Base-by-base conservation (phyloP, 1,140 invertebrate genomes). In the Cephus cinctus region DNA sequence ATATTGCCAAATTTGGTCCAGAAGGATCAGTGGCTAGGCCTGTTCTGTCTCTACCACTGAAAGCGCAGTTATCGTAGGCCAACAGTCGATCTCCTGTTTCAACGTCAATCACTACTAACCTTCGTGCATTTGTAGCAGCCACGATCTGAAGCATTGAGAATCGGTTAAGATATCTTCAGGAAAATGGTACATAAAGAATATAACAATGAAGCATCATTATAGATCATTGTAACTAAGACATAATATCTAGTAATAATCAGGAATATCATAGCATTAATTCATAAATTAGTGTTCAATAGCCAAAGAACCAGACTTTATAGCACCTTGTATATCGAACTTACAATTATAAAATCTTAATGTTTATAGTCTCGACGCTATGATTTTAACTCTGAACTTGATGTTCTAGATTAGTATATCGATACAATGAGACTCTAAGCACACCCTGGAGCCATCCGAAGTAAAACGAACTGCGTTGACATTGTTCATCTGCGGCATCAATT, bases 61-160 rank as follows among this genome's bases (percentile, higher is more conserved):
- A 79, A 31, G 75, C 74, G 64, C 77, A 80, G 49, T 79, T 79
- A 41, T 80, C 77, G 61, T 80, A 80, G 5, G 75, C 73, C 41
- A 77, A 65, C 8, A 80, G 56, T 47, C 76, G 76, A 30, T 76
- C 69, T 14, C 78, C 78, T 61, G 73, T 57, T 47, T 79, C 77
- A 2, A 79, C 73, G 57, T 80, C 78, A 4, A 80, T 69, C 5
- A 80, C 74, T 14, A 76, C 69, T 35, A 80, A 49, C 36, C 77
- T 65, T 32, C 75, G 49, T 5, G 77, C 71, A 45, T 76, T 78
- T n/a, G 77, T 77, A 14, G 76, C 66, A 21, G 75, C 75, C 30
- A 80, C 50, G 38, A 80, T 77, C 76, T 80, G 32, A 19, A 54
- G 53, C 23, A 36, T 36, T 36, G 14, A 8, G 34, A 9, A 3